Evolutionary conservation across 2,113 vertebrate genomes (phyloP).

Genomic region (Charadrius vociferus): DNA sequence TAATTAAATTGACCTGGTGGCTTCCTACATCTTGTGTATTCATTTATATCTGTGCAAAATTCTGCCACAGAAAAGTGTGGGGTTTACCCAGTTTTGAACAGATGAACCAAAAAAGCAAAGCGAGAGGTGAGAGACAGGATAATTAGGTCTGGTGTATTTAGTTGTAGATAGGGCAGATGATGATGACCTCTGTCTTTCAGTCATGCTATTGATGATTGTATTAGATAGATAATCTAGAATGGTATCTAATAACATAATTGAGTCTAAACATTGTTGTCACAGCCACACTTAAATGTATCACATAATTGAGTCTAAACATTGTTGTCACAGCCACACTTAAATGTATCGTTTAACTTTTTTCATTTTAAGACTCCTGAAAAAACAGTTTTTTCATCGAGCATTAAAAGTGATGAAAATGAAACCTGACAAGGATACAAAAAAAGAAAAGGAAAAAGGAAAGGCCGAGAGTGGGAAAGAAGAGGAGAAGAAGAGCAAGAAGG

Average conservation of each 20-base stretch:
- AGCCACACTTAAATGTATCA: background rate
- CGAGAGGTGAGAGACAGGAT: background rate
- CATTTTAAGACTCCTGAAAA: slow-evolving; percentile 90
- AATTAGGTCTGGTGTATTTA: background rate
- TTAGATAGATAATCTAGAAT: background rate
- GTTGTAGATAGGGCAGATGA: background rate
- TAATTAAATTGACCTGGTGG: background rate
- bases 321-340: background rate
- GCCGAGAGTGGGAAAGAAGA: slow-evolving; percentile 87
- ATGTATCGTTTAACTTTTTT: background rate
- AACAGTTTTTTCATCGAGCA: slow-evolving; percentile 96
- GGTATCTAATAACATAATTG: background rate
- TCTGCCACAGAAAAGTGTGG: background rate
- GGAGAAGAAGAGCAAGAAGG: slow-evolving; percentile 87
- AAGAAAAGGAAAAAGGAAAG: slow-evolving; percentile 85
- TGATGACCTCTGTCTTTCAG: background rate
- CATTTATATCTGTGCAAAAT: background rate
- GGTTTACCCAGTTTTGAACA: background rate
- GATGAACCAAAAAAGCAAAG: background rate
- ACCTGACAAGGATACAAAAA: slow-evolving; percentile 90
- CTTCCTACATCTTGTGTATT: background rate
- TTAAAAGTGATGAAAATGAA: slow-evolving; percentile 99
- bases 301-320: background rate
- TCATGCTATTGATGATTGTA: background rate
- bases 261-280: background rate